Conservation (phyloP, 1,140 invertebrate species). For the Drosophila gunungcola region DNA sequence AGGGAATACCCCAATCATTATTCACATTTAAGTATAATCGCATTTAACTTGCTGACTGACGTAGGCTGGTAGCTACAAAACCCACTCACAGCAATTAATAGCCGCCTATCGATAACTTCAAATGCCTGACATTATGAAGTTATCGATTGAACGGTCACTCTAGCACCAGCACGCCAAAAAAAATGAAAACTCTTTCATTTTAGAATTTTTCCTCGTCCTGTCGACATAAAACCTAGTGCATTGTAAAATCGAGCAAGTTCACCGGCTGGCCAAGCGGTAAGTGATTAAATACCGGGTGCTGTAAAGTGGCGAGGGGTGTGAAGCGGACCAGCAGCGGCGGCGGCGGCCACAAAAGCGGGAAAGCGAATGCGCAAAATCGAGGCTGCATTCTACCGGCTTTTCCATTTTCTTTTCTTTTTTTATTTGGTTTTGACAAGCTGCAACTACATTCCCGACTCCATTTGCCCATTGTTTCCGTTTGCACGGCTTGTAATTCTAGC, state of each 20-base stretch:
- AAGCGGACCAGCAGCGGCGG: background rate
- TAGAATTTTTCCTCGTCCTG: background rate
- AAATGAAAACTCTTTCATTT: conserved; percentile 5
- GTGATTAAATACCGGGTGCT: background rate
- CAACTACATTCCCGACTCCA: background rate
- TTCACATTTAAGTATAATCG: too few relatives aligned
- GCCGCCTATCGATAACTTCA: background rate
- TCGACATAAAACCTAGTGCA: conserved; percentile 8
- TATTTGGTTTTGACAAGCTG: background rate
- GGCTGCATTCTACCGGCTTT: conserved; percentile 1
- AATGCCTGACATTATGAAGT: background rate
- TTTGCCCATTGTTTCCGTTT: background rate
- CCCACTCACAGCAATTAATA: too few relatives aligned
- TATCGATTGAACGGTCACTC: conserved; percentile 1
- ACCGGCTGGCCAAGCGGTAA: conserved; percentile 18
- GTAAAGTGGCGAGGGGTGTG: background rate
- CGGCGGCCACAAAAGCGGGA: conserved; percentile 5
- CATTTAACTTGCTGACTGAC: background rate
- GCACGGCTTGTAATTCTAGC: background rate
- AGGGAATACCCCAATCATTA: too few relatives aligned
- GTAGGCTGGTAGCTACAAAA: background rate
- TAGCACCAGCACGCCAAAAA: conserved; percentile 18
- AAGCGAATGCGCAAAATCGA: conserved; percentile 6
- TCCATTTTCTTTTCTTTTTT: background rate
- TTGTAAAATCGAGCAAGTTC: background rate